Conservation (phyloP, 2,797 vertebrate genomes). For the Gallinago stenura region DNA sequence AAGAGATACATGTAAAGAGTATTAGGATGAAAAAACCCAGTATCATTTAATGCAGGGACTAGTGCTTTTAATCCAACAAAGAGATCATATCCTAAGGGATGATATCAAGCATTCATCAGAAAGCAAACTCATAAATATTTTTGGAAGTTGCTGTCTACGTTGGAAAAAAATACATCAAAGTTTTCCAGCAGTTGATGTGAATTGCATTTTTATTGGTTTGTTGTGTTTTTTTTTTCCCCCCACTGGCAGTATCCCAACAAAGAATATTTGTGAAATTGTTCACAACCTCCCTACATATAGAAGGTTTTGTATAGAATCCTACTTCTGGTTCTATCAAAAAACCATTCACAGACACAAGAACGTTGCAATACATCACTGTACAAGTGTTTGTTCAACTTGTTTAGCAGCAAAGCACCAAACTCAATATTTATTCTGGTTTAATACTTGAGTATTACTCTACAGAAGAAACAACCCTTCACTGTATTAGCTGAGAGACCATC, state of each 20-base stretch:
- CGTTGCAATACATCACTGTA: background rate
- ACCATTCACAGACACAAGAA: constrained; percentile 30
- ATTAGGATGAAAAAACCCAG: constrained; percentile 33
- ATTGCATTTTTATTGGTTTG: constrained; percentile 19
- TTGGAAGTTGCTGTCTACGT: constrained; percentile 36
- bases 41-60: constrained; percentile 48
- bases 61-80: constrained; percentile 62
- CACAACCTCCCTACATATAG: background rate
- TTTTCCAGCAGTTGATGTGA: constrained; percentile 30
- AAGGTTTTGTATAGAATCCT: background rate
- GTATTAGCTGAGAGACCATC: background rate
- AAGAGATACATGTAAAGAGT: constrained; percentile 41
- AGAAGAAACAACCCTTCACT: background rate
- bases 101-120: constrained; percentile 55
- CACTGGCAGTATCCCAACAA: background rate
- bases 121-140: constrained; percentile 54
- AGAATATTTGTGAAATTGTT: background rate
- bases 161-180: constrained; percentile 37
- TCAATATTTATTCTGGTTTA: background rate
- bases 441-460: background rate
- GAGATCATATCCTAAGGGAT: constrained; percentile 63
- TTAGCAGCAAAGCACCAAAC: constrained; percentile 9
- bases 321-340: constrained; percentile 20
- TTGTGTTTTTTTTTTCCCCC: too few relatives aligned
- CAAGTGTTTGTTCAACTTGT: background rate